Percentiles rank a stretch among this genome's conserved stretches.
Conservation (phyloP, 2,888 invertebrate species). For the Cryptus viduatorius region DNA sequence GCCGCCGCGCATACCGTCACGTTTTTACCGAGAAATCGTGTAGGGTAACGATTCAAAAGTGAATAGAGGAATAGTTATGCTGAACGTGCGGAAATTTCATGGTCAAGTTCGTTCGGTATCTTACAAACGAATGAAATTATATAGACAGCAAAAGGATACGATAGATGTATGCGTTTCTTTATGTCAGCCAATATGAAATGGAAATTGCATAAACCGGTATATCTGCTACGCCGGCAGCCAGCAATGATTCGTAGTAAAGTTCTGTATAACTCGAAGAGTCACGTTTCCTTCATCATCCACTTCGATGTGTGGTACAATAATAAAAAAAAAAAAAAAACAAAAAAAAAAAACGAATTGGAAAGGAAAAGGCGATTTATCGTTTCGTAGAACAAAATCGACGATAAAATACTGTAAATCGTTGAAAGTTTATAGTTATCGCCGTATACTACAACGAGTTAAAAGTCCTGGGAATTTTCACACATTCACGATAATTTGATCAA, state of each 20-base stretch:
- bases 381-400: constrained; percentile 1
- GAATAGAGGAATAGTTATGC: constrained; percentile 7
- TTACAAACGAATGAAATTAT: constrained; percentile 46
- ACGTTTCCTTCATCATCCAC: constrained; percentile 23
- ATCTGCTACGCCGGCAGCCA: background rate
- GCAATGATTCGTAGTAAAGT: background rate
- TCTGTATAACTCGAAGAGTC: constrained; percentile 34
- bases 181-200: constrained; percentile 41
- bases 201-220: constrained; percentile 49
- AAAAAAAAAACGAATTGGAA: constrained; percentile 33
- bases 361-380: constrained; percentile 36
- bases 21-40: constrained; percentile 47
- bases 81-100: constrained; percentile 39
- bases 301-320: background rate
- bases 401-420: constrained; percentile 1
- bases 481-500: background rate
- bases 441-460: background rate
- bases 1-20: constrained; percentile 48
- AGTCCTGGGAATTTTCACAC: background rate
- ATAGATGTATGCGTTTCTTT: constrained; percentile 1
- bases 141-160: background rate
- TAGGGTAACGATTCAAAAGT: constrained; percentile 11
- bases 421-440: background rate
- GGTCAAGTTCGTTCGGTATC: constrained; percentile 57
- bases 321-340: constrained; percentile 34